Evolutionary conservation across 2,113 vertebrate genomes (phyloP).

Genomic region (Plectropomus leopardus): DNA sequence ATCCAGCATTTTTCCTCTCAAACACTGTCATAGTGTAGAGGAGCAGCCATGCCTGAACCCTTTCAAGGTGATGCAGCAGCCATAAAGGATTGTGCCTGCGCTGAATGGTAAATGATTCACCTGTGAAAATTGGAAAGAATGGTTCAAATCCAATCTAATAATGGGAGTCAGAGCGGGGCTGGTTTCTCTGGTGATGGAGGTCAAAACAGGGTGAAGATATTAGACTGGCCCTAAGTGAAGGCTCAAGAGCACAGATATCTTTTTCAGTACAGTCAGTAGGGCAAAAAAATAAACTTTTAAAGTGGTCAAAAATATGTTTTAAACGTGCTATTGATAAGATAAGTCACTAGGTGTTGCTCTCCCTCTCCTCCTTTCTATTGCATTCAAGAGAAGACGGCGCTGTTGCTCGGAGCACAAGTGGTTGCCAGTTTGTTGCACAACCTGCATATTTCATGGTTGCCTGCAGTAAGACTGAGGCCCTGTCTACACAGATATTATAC

Average conservation of each 20-base stretch:
- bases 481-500: too few relatives aligned
- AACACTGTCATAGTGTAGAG: conserved; percentile 30
- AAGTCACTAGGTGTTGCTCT: too few relatives aligned
- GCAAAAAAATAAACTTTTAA: background rate
- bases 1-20: conserved; percentile 40
- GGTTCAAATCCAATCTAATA: conserved; percentile 57
- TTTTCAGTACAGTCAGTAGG: background rate
- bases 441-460: too few relatives aligned
- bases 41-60: conserved; percentile 56
- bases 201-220: conserved; percentile 50
- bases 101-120: conserved; percentile 45
- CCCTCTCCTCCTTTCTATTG: too few relatives aligned
- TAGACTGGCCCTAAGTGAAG: background rate
- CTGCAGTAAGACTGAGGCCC: too few relatives aligned
- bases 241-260: background rate
- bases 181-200: conserved; percentile 42
- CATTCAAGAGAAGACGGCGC: too few relatives aligned
- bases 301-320: too few relatives aligned
- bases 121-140: conserved; percentile 55
- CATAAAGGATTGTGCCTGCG: conserved; percentile 33
- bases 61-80: conserved; percentile 45
- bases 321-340: too few relatives aligned
- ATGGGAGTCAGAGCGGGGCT: conserved; percentile 19
- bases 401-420: too few relatives aligned
- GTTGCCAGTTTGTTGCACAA: too few relatives aligned